These are phyloP conservation scores for Ptychoptera contaminata DNA, from an alignment of 2,888 invertebrate genomes.

Conservation along the genomic window DNA sequence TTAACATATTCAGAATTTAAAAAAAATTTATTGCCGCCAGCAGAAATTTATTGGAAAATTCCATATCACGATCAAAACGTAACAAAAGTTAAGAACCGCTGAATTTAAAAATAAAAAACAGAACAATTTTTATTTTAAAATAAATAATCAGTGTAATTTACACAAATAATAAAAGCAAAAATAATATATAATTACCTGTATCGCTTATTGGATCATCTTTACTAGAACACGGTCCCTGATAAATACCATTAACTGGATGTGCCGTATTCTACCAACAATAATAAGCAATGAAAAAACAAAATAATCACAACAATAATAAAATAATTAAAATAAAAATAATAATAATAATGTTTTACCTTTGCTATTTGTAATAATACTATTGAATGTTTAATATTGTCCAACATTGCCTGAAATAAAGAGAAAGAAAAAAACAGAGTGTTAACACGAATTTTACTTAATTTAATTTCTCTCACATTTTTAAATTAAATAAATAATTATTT, in stretches of 20 bases:
- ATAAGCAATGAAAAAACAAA: conserved; percentile 7
- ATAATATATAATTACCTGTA: background rate
- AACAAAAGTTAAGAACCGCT: too few species aligned
- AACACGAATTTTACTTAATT: too few species aligned
- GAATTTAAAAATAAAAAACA: too few species aligned
- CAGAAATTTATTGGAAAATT: too few species aligned
- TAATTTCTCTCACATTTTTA: too few species aligned
- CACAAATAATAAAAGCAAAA: background rate
- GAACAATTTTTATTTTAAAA: too few species aligned
- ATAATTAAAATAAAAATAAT: conserved; percentile 4
- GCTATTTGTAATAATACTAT: conserved; percentile 96
- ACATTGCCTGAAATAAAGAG: conserved; percentile 62
- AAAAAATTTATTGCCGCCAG: too few species aligned
- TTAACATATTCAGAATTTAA: too few species aligned
- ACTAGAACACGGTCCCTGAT: conserved; percentile 43
- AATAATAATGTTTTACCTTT: conserved; percentile 58
- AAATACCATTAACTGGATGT: conserved; percentile 79
- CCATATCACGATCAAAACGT: too few species aligned
- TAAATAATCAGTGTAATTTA: too few species aligned
- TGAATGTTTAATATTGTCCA: conserved; percentile 96
- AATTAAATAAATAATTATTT: too few species aligned
- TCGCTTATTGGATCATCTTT: background rate
- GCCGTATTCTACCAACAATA: conserved; percentile 51
- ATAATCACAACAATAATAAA: too few species aligned
- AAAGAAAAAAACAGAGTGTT: background rate